phyloP scores from a whole-genome alignment of 1,140 invertebrate genomes.

The Aplysia californica region DNA sequence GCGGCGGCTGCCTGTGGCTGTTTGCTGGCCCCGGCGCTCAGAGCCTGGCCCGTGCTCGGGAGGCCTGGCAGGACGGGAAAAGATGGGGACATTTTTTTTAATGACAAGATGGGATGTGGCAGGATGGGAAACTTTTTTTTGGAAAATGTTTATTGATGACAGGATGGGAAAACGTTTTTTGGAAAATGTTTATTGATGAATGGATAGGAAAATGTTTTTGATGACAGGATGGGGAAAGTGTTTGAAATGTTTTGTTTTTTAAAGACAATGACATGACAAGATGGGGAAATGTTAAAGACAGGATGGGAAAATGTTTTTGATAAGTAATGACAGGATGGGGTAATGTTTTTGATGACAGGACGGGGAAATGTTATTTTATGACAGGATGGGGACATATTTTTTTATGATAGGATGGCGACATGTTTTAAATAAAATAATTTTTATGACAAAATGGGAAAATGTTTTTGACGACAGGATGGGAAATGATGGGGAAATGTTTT shows the following conservation, averaged over 20 bases:
- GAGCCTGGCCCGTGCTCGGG: conserved; percentile 70
- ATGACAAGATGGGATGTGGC: background rate
- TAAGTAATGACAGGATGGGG: background rate
- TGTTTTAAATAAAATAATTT: no score
- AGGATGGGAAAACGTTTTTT: background rate
- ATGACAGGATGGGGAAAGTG: background rate
- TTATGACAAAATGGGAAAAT: background rate
- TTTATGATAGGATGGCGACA: background rate
- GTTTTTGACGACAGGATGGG: background rate
- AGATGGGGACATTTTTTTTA: background rate
- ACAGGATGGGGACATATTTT: background rate
- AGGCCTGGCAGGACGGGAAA: conserved; percentile 59
- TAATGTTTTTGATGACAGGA: background rate
- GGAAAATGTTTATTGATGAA: background rate
- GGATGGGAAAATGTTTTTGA: background rate
- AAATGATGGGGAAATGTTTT: background rate
- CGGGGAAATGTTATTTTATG: background rate
- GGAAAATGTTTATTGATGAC: background rate
- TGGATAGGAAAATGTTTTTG: background rate
- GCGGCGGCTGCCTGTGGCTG: conserved; percentile 71
- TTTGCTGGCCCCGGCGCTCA: conserved; percentile 52
- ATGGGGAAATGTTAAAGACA: background rate
- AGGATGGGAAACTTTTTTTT: background rate
- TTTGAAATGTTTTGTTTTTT: background rate
- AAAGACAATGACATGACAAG: background rate